Conservation (phyloP, 92 coral and sea anemone genomes). For the Hydrozoanthus gracilis region DNA sequence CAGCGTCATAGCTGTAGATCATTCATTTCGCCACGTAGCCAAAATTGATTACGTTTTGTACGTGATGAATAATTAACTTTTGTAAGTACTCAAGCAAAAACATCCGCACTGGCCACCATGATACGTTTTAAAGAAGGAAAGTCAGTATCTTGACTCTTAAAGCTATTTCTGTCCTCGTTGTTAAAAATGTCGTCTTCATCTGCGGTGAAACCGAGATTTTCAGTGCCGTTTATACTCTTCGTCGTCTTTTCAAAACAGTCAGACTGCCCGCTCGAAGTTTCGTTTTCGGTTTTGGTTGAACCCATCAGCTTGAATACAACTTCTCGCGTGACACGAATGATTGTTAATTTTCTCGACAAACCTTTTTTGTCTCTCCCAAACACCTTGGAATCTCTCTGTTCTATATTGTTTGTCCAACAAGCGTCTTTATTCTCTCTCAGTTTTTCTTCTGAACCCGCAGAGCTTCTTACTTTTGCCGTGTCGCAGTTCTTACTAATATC, state of each 20-base stretch:
- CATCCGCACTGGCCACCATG: background rate
- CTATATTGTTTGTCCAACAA: constrained; percentile 15
- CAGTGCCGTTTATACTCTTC: background rate
- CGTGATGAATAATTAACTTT: too few species aligned
- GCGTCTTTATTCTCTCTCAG: background rate
- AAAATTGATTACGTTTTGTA: too few species aligned
- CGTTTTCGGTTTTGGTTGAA: background rate
- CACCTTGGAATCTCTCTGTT: background rate
- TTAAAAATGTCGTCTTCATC: constrained; percentile 49
- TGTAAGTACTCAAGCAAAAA: too few species aligned
- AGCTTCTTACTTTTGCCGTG: background rate
- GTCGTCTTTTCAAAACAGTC: background rate
- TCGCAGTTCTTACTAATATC: background rate
- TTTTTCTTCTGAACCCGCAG: background rate
- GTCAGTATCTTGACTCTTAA: background rate
- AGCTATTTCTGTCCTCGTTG: background rate
- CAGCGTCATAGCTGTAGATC: too few species aligned
- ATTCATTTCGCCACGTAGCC: too few species aligned
- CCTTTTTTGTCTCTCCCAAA: background rate
- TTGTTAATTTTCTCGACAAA: constrained; percentile 13
- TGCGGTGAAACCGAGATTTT: constrained; percentile 74
- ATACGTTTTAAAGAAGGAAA: constrained; percentile 20
- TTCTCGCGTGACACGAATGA: constrained; percentile 39
- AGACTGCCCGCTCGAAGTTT: background rate
- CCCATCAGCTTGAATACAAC: constrained; percentile 1